Base-by-base conservation (phyloP, 1,140 invertebrate genomes). In the Panagrolaimus sp. region DNA sequence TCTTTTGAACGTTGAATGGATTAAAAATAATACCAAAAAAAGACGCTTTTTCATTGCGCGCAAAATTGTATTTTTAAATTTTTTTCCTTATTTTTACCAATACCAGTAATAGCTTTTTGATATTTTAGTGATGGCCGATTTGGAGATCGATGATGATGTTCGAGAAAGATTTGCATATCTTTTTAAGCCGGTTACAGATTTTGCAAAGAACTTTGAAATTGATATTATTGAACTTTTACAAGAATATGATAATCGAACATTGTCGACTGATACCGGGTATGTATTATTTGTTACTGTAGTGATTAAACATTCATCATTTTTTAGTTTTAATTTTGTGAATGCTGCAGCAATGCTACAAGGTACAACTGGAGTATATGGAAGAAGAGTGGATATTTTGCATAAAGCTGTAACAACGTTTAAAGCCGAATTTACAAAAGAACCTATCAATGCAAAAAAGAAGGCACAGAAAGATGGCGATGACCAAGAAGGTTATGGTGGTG, bases 101-200 rank as follows among this genome's bases (percentile, higher is more conserved):
- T 7, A 38, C 2, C 31, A 4, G 2, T 38, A 38, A 38, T 38
- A 4, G 2, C 2, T 38, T 38, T 38, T 38, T 38, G 31, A 4
- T 4, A 38, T 38, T 38, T 2, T 38, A 38, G 31, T 38, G 31
- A 57, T 57, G 51, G 51, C 51, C 11, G 51, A 57, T 57, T 16
- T 57, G 51, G 51, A 57, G 51, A 57, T 57, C 51, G 51, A 57
- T 57, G 51, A 57, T 11, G 51, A 57, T 27, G 20, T 57, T 27
- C 51, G 51, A 11, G 51, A 57, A 16, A 57, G 27, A 16, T 57
- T 57, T 20, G 51, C 51, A 23, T 57, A 57, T 27, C 27, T 57
- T 14, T 57, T 57, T 27, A 57, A 57, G n/a, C 51, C 51, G 51
- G 27, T 57, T 4, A 57, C 51, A 11, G 51, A 57, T 27, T 57